These are phyloP conservation scores for Prionace glauca DNA, from an alignment of 2,797 vertebrate species.

Conservation along the genomic window DNA sequence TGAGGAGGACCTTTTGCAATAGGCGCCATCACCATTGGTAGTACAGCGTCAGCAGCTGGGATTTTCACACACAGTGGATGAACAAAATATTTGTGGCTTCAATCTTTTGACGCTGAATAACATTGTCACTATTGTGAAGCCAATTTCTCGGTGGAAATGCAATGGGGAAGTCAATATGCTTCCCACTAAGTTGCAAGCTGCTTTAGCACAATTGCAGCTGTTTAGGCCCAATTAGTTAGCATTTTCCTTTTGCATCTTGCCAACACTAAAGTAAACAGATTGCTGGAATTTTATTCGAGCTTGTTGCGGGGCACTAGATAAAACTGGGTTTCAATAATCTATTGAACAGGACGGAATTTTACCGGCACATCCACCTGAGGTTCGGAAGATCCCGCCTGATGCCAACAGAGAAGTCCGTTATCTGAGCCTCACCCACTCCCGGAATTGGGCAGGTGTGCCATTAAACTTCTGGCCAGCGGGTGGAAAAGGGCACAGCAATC, in stretches of 20 bases:
- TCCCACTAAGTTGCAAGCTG: not conserved
- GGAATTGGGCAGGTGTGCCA: no score
- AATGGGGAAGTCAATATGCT: not conserved
- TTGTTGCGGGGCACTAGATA: not conserved
- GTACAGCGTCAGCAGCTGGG: not conserved
- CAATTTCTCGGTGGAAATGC: not conserved
- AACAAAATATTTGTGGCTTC: not conserved
- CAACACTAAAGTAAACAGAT: not conserved
- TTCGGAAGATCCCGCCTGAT: no score
- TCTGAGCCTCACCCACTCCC: no score
- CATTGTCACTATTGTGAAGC: not conserved
- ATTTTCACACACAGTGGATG: not conserved
- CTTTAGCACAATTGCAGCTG: not conserved
- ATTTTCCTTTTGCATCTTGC: not conserved
- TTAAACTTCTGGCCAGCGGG: no score
- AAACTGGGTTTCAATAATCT: not conserved
- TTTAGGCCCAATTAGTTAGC: not conserved
- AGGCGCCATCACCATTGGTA: no score
- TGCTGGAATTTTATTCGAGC: not conserved
- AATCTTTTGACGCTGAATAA: not conserved
- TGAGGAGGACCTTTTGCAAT: not conserved
- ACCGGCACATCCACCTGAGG: no score
- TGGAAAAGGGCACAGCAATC: not conserved
- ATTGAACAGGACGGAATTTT: not conserved
- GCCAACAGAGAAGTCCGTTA: no score